Evolutionary conservation across 2,888 invertebrate genomes (phyloP), one percentile per base, ranked within the genome.

Genomic region (Coelogynopora nodosa): DNA sequence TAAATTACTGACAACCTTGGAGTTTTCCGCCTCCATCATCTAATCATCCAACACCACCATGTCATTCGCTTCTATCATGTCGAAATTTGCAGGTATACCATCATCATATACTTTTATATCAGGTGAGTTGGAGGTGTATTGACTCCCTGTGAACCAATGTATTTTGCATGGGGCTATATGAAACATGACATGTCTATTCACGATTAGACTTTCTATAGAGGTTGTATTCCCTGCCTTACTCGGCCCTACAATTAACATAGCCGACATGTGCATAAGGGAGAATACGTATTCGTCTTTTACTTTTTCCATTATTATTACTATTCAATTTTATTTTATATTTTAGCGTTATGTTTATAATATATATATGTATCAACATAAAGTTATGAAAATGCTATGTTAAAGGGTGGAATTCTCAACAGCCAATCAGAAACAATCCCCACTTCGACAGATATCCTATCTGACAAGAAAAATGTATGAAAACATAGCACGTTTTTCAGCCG

Each of bases 21-120:
- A 74, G 23, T 13, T 74, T 74, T 74, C 74, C 5, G 74, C 74
- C 74, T 74, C 74, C 27, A 74, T 74, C 74, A 74, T 74, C 5
- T n/a, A 74, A 74, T 74, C 74, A 74, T 74, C 74, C 27, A 74
- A 74, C 23, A 74, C 23, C 23, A 74, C 23, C 74, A 74, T 74
- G 27, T 74, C 5, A 74, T 74, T 5, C 5, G 74, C 18, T 23
- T 74, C 18, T 5, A 74, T 23, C 74, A 74, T 74, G 74, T 74
- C 23, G 23, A 74, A 23, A 2, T 10, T 13, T 2, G 5, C 27
- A 26, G 74, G 74, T 23, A 74, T 10, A 5, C 74, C 74, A 10
- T 13, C 74, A n/a, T 74, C 74, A 5, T 74, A 74, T 74, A 74
- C 18, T 26, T 23, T 2, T 5, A 74, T 49, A 49, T 5, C 5